Conservation (phyloP, 2,888 invertebrate species). For the Nudaria mundana region DNA sequence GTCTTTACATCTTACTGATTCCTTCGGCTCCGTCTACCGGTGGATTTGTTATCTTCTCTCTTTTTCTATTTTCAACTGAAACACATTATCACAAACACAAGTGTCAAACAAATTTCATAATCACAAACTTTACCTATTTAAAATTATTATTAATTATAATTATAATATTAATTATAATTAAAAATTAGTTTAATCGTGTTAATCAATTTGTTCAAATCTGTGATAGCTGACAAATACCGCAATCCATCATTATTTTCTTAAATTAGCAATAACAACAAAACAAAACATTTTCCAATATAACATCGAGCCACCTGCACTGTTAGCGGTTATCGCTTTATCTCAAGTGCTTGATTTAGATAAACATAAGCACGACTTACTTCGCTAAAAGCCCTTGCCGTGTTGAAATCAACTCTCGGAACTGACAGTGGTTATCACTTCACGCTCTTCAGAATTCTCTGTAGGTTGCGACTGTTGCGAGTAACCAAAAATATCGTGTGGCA, state of each 20-base stretch:
- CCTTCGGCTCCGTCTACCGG: too few species aligned
- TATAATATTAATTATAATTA: too few species aligned
- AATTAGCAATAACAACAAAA: conserved; percentile 3
- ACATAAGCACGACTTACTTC: conserved; percentile 14
- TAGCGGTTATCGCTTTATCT: conserved; percentile 28
- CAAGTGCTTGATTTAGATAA: conserved; percentile 38
- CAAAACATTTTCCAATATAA: conserved; percentile 9
- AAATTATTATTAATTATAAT: too few species aligned
- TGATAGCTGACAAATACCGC: too few species aligned
- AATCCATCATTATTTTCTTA: background rate
- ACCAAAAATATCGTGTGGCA: conserved; percentile 11
- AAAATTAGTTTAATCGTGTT: too few species aligned
- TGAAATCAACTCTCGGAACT: conserved; percentile 29
- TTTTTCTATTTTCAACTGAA: too few species aligned
- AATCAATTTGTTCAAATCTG: too few species aligned
- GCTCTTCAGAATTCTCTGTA: conserved; percentile 22
- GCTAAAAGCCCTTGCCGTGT: conserved; percentile 21
- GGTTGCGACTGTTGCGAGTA: conserved; percentile 11
- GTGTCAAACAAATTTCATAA: too few species aligned
- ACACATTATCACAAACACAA: too few species aligned
- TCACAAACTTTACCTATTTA: too few species aligned
- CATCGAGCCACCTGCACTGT: conserved; percentile 9
- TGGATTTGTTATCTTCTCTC: too few species aligned
- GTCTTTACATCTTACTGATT: too few species aligned
- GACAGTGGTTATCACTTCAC: conserved; percentile 29